Evolutionary conservation across 2,113 vertebrate species (phyloP), one percentile per base, ranked within the genome.

Genomic region (Colius striatus): DNA sequence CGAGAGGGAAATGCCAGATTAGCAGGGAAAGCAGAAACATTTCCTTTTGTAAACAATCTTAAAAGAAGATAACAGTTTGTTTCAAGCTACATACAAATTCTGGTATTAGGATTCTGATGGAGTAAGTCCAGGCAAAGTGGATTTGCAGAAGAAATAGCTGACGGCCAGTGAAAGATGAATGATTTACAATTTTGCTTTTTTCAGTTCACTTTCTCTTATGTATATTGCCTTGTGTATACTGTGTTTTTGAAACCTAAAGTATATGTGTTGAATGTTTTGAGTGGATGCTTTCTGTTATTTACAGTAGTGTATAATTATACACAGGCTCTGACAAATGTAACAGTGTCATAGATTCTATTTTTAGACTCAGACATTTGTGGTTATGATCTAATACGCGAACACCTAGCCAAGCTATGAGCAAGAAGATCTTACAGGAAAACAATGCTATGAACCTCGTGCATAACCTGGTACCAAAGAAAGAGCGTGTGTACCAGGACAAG

Each of bases 401-500:
- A 20, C 58, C 73, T 72, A 77, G 90, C 82, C 82, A 91, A 95
- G 72, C 68, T 85, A 60, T 58, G 87, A 94, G 91, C 84, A 95
- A 91, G 88, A 80, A 85, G 73, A 23, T 66, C 71, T 74, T 80
- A 6, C 7, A 60, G 72, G 51, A 65, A 60, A 95, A 85, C 90
- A 95, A 86, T 95, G 75, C 75, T 71, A 3, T 87, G 0, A 5
- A 34, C 60, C 67, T 95, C 51, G 19, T 41, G 30, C 55, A 7
- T 36, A 77, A 65, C 68, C 65, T 62, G 78, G 78, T 94, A 95
- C 92, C 60, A 71, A 70, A 77, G 90, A 66, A 84, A 74, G 51
- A 81, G 83, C 82, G 50, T 76, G 83, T 94, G 73, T 94, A 43
- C 88, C 61, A 90, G 95, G 68, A 97, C 94, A 95, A 74, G 73